Evolutionary conservation across 2,888 invertebrate species (phyloP), one percentile per base, ranked within the genome.

Genomic region (Pyrrhia umbra): DNA sequence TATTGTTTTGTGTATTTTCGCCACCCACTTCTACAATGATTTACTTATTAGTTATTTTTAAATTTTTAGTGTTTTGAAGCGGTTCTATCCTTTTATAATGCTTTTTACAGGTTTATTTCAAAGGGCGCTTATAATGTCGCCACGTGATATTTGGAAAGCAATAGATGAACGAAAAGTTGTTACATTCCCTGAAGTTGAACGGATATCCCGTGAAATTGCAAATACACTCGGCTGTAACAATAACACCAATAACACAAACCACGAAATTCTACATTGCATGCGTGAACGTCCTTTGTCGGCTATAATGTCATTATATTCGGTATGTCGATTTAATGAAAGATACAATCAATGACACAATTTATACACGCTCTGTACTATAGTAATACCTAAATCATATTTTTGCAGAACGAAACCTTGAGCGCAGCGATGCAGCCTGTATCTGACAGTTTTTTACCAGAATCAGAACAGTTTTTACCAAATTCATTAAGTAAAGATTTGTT

Each of bases 91-190:
- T 52, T 62, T 27, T 15, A 40, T 45, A 10, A 81, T n/a, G n/a
- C n/a, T n/a, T n/a, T n/a, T n/a, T n/a, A 40, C 86, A 95, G 96
- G 96, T 57, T 89, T 97, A 62, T 97, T 97, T 85, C 96, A 96
- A 79, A 95, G 96, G 84, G 96, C 96, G 10, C 95, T 97, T 65
- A 88, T 97, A 20, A 97, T 97, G 96, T 97, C 97, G 15, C 95
- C 95, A 16, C 82, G 43, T 95, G 95, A 88, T 74, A 88, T 92
- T 68, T 94, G 90, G 94, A 91, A 84, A 79, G 85, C 85, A 40
- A 80, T 90, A 27, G 88, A 89, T 68, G 89, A 88, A 67, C 82
- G 80, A 61, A 78, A 50, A 47, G 61, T 64, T 18, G 63, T 80
- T 37, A 84, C 86, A 68, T 82, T 88, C 18, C 79, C 82, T 43